Percentiles rank a stretch among this genome's conserved stretches.
phyloP scores from a whole-genome alignment of 2,888 invertebrate genomes.

The Lissonota sp. region DNA sequence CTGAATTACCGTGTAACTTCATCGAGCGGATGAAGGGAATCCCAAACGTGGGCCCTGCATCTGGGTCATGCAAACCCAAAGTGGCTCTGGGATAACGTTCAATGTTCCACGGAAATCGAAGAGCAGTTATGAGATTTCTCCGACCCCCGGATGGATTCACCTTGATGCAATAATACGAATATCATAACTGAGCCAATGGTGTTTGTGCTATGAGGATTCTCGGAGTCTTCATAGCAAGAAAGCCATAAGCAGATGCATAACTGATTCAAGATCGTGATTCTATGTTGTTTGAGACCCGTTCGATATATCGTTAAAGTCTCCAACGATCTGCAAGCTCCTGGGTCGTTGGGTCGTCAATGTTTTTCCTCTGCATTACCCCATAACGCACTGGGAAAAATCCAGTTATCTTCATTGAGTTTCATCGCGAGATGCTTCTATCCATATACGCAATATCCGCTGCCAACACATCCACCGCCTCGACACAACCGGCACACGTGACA shows the following conservation, averaged over 20 bases:
- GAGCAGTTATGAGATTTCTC: background rate
- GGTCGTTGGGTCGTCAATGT: background rate
- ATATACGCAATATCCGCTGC: background rate
- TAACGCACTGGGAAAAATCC: too few species aligned
- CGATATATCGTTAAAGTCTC: background rate
- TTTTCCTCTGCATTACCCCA: background rate
- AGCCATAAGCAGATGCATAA: too few species aligned
- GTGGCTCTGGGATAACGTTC: slow-evolving; percentile 1
- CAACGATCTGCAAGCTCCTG: background rate
- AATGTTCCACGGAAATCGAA: background rate
- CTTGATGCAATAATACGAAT: background rate
- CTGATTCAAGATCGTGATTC: too few species aligned
- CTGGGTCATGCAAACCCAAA: slow-evolving; percentile 13
- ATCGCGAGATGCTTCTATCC: slow-evolving; percentile 25
- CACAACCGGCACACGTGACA: background rate
- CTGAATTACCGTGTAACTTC: slow-evolving; percentile 39
- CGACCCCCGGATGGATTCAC: background rate
- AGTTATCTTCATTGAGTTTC: slow-evolving; percentile 39
- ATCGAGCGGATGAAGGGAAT: background rate
- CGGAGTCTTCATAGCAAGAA: too few species aligned
- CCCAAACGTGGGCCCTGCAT: slow-evolving; percentile 1
- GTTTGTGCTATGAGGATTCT: too few species aligned
- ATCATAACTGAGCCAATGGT: too few species aligned
- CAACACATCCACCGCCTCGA: too few species aligned
- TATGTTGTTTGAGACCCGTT: too few species aligned